These are phyloP conservation scores for Abscondita cerata DNA, from an alignment of 2,888 invertebrate species.

Conservation along the genomic window DNA sequence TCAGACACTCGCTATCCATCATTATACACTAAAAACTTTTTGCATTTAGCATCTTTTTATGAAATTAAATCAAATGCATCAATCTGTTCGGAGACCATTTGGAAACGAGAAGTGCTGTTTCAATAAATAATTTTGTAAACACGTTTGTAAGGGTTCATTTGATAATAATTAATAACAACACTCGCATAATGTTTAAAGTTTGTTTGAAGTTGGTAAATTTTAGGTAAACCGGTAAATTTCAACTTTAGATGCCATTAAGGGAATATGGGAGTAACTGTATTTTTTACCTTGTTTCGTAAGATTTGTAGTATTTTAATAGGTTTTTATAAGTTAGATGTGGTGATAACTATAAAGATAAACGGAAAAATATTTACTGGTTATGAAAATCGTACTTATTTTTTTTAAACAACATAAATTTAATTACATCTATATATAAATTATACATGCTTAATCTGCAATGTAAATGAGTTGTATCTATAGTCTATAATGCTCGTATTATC, in stretches of 20 bases:
- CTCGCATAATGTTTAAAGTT: conserved; percentile 7
- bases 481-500: conserved; percentile 1
- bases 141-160: conserved; percentile 2
- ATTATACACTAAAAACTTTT: conserved; percentile 1
- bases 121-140: conserved; percentile 12
- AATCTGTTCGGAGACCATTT: no score
- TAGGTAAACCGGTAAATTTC: conserved; percentile 10
- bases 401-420: background rate
- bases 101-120: background rate
- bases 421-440: conserved; percentile 3
- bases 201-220: conserved; percentile 12
- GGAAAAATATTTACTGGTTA: background rate
- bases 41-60: no score
- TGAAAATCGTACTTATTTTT: background rate
- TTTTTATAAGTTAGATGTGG: conserved; percentile 6
- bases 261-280: background rate
- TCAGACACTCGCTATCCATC: conserved; percentile 22
- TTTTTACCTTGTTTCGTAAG: conserved; percentile 9
- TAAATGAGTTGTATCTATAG: background rate
- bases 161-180: conserved; percentile 19
- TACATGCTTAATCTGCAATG: background rate
- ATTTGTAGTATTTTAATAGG: conserved; percentile 10
- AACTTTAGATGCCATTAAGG: conserved; percentile 14
- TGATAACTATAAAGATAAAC: background rate
- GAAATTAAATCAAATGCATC: no score